These are phyloP conservation scores for Trachelus tabidus DNA, from an alignment of 2,888 invertebrate species.

Conservation along the genomic window DNA sequence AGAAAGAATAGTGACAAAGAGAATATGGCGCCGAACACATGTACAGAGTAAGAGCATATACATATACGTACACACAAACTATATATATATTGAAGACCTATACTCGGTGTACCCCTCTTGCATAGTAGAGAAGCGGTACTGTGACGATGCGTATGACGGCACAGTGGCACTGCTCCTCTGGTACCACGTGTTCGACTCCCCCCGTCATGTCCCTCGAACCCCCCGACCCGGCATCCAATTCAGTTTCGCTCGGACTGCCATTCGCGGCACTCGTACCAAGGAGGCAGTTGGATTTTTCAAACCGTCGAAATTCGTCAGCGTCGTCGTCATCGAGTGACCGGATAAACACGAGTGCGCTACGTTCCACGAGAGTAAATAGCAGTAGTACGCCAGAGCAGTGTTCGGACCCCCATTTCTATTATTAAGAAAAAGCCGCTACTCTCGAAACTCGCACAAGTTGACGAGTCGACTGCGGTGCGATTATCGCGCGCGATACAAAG, in stretches of 20 bases:
- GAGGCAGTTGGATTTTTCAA: conserved; percentile 14
- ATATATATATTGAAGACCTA: not conserved
- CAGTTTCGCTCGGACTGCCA: conserved; percentile 35
- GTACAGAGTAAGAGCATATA: no score
- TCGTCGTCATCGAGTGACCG: conserved; percentile 5
- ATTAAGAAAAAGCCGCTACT: not conserved
- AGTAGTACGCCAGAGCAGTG: not conserved
- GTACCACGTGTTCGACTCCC: conserved; percentile 35
- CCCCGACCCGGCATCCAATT: conserved; percentile 28
- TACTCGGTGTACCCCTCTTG: not conserved
- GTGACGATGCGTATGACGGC: not conserved
- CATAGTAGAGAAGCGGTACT: not conserved
- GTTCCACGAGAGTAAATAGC: not conserved
- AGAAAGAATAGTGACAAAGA: not conserved
- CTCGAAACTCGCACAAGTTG: not conserved
- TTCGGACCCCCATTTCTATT: not conserved
- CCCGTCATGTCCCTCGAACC: conserved; percentile 18
- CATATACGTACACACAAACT: no score
- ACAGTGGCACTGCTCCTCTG: not conserved
- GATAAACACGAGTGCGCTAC: not conserved
- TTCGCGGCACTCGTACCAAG: conserved; percentile 10
- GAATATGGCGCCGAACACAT: not conserved
- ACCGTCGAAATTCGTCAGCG: conserved; percentile 10
- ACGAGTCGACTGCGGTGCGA: not conserved
- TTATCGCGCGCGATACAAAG: not conserved